These are phyloP conservation scores for Anastrepha obliqua DNA, from an alignment of 1,140 invertebrate species.

Conservation along the genomic window DNA sequence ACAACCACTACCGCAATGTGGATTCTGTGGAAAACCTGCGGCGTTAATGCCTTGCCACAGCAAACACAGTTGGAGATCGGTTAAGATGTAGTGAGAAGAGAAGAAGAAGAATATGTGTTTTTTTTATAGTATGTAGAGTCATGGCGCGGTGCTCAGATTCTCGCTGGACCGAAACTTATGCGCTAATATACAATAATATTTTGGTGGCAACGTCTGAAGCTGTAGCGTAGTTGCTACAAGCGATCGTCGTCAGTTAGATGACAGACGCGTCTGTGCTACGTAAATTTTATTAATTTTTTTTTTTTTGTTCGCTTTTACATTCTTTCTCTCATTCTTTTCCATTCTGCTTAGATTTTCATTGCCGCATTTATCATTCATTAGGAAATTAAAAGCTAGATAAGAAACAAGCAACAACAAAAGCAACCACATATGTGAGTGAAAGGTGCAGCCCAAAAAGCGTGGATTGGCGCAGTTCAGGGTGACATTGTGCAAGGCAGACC, in stretches of 20 bases:
- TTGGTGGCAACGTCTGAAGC: neutral
- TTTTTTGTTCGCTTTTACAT: neutral
- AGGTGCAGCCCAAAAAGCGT: neutral
- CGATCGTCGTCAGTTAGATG: neutral
- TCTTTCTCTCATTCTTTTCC: neutral
- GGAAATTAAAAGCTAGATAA: constrained; percentile 21
- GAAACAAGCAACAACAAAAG: neutral
- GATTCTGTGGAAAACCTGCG: constrained; percentile 13
- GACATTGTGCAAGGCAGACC: neutral
- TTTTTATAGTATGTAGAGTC: neutral
- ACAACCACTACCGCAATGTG: constrained; percentile 38
- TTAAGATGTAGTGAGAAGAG: neutral
- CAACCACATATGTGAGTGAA: neutral
- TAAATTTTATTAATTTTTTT: constrained; percentile 29
- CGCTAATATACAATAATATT: neutral
- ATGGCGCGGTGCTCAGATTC: neutral
- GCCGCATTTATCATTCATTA: constrained; percentile 49
- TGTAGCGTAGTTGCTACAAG: neutral
- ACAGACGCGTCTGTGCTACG: constrained; percentile 28
- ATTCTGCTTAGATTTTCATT: neutral
- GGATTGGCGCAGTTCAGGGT: neutral
- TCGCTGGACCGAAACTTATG: neutral
- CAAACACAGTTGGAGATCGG: constrained; percentile 17
- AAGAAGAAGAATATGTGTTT: neutral
- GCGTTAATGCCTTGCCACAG: neutral